Conservation (phyloP, 2,113 vertebrate genomes). For the Acanthochromis polyacanthus region DNA sequence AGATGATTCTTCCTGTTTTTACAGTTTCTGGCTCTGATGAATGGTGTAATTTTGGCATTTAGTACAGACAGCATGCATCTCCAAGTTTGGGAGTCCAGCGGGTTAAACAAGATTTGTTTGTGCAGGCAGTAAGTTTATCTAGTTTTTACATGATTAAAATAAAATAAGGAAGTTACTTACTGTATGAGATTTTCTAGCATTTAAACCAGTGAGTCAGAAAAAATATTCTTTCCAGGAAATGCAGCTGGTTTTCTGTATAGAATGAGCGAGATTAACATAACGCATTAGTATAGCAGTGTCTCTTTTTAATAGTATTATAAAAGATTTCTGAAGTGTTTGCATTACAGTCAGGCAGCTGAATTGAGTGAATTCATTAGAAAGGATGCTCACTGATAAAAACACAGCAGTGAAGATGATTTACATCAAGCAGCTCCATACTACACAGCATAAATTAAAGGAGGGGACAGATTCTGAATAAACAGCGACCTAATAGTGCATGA, state of each 20-base stretch:
- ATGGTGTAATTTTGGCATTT: too few relatives aligned
- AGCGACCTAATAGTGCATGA: not conserved
- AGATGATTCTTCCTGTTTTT: too few relatives aligned
- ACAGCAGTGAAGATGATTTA: not conserved
- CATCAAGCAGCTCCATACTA: slow-evolving; percentile 15
- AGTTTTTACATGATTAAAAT: too few relatives aligned
- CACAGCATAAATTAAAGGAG: slow-evolving; percentile 37
- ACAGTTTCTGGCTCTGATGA: too few relatives aligned
- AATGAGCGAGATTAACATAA: not conserved
- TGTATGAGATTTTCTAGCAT: too few relatives aligned
- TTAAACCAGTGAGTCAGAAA: not conserved
- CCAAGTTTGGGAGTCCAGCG: too few relatives aligned
- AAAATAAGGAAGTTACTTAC: too few relatives aligned
- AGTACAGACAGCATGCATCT: too few relatives aligned
- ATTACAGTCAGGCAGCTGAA: slow-evolving; percentile 26
- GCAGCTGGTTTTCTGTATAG: not conserved
- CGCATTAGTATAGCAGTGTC: not conserved
- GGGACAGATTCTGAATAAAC: slow-evolving; percentile 3
- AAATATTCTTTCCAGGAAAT: not conserved
- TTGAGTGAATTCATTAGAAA: slow-evolving; percentile 13
- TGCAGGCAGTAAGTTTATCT: too few relatives aligned
- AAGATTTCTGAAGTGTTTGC: slow-evolving; percentile 4
- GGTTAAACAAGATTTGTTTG: too few relatives aligned
- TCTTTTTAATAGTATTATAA: not conserved
- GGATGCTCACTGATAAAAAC: slow-evolving; percentile 24